Percentiles rank a stretch among this genome's conserved stretches.
These are phyloP conservation scores for Arenaria interpres DNA, from an alignment of 2,113 vertebrate species.

Conservation along the genomic window DNA sequence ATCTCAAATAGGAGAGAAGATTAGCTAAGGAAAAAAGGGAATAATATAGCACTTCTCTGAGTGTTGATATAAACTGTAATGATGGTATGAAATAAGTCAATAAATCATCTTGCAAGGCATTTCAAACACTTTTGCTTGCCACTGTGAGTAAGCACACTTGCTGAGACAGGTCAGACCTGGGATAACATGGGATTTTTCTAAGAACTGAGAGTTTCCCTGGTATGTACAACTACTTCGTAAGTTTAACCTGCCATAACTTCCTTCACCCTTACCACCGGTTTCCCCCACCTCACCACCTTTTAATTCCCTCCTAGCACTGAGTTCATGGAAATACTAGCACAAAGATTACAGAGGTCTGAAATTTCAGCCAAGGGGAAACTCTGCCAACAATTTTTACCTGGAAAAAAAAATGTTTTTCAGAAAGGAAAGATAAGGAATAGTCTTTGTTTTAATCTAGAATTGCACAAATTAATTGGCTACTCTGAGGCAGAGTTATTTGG, in stretches of 20 bases:
- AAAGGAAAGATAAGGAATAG: slow-evolving; percentile 6
- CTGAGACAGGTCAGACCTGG: slow-evolving; percentile 8
- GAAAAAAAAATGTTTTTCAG: slow-evolving; percentile 24
- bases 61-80: slow-evolving; percentile 26
- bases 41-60: background rate
- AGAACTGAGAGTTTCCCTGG: slow-evolving; percentile 39
- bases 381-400: slow-evolving; percentile 29
- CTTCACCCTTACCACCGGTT: background rate
- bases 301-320: background rate
- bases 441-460: slow-evolving; percentile 23
- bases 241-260: background rate
- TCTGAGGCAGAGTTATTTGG: slow-evolving; percentile 17
- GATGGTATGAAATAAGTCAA: slow-evolving; percentile 34
- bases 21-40: slow-evolving; percentile 23
- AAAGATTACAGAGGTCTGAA: slow-evolving; percentile 30
- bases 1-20: background rate
- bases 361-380: slow-evolving; percentile 8
- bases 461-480: slow-evolving; percentile 31
- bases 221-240: slow-evolving; percentile 14
- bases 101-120: slow-evolving; percentile 16
- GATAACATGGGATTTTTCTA: slow-evolving; percentile 33
- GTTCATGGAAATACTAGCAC: slow-evolving; percentile 3
- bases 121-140: background rate
- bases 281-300: background rate
- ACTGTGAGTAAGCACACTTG: background rate